phyloP scores from a whole-genome alignment of 2,797 vertebrate species.

The Epinephelus malabaricus region DNA sequence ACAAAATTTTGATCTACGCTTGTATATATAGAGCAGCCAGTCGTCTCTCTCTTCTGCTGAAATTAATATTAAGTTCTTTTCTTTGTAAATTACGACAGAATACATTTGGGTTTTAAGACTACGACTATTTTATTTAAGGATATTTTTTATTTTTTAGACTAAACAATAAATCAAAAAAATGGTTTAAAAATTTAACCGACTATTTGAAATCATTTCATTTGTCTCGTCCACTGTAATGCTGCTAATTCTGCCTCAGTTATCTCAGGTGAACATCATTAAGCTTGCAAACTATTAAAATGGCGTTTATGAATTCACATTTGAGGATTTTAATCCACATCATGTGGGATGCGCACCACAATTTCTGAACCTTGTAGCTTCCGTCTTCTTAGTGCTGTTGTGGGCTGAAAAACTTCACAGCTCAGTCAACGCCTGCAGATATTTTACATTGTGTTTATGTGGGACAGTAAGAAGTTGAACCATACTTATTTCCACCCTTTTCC shows the following conservation, averaged over 20 bases:
- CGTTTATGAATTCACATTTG: neutral
- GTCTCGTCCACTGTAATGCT: neutral
- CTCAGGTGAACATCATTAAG: neutral
- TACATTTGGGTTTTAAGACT: neutral
- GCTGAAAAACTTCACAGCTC: neutral
- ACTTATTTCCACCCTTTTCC: no score
- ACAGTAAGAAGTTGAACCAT: no score
- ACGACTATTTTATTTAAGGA: neutral
- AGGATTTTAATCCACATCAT: neutral
- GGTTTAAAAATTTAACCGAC: no score
- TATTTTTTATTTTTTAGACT: no score
- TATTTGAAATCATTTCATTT: neutral
- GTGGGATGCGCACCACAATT: neutral
- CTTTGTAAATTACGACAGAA: neutral
- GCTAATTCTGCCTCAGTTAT: neutral
- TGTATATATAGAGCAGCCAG: no score
- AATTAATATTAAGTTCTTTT: neutral
- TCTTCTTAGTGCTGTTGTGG: neutral
- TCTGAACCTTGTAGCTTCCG: neutral
- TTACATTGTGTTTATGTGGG: no score
- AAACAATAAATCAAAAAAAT: neutral
- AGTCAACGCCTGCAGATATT: no score
- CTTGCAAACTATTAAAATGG: neutral
- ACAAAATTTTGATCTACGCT: no score
- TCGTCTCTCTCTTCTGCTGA: no score